phyloP scores from a whole-genome alignment of 2,797 vertebrate species.

The Scleropages formosus region DNA sequence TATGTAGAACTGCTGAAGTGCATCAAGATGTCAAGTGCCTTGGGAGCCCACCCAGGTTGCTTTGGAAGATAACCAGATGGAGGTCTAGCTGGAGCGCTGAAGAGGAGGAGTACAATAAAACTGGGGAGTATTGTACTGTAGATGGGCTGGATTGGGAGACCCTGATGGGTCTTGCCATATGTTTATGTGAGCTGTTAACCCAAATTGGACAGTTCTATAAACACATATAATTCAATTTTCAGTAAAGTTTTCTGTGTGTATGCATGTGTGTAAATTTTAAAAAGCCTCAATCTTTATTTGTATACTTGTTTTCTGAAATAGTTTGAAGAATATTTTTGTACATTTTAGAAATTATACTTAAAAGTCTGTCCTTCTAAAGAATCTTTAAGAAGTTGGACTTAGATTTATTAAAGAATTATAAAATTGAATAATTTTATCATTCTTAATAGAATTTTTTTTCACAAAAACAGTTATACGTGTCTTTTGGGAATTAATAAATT shows the following conservation, averaged over 20 bases:
- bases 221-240: constrained; percentile 33
- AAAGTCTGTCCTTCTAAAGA: neutral
- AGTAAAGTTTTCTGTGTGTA: neutral
- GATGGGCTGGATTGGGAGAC: constrained; percentile 34
- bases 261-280: neutral
- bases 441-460: neutral
- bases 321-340: constrained; percentile 9
- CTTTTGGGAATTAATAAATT: neutral
- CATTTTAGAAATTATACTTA: neutral
- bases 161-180: constrained; percentile 38
- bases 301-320: neutral
- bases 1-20: constrained; percentile 99
- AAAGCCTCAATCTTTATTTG: constrained; percentile 19
- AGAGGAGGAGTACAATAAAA: constrained; percentile 42
- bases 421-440: neutral
- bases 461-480: neutral
- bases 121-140: constrained; percentile 34
- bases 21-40: constrained; percentile 99
- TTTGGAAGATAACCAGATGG: constrained; percentile 99
- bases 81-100: constrained; percentile 83
- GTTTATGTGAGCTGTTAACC: constrained; percentile 43
- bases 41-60: constrained; percentile 98
- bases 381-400: constrained; percentile 8
- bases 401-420: neutral
- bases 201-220: constrained; percentile 38